These are phyloP conservation scores for Phallusia fumigata DNA, from an alignment of 23 tunicate species.

Conservation along the genomic window DNA sequence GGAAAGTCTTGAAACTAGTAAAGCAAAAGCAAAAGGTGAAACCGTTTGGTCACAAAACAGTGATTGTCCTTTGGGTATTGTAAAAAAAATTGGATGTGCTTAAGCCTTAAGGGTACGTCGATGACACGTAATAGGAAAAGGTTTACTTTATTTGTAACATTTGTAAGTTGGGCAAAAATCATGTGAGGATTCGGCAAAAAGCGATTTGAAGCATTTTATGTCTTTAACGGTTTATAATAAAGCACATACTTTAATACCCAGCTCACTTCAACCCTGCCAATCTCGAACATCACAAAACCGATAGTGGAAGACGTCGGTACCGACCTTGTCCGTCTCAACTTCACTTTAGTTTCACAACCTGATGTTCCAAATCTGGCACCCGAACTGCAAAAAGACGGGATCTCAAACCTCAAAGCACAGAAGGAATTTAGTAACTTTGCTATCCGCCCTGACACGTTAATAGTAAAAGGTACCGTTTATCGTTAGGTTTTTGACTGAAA, in stretches of 20 bases:
- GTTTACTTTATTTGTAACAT: no score
- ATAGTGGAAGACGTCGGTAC: constrained; percentile 2
- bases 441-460: not conserved
- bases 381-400: constrained; percentile 14
- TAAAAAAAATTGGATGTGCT: no score
- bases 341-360: constrained; percentile 24
- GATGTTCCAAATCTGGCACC: constrained; percentile 26
- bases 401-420: not conserved
- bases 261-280: constrained; percentile 3
- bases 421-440: not conserved
- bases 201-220: no score
- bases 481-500: not conserved
- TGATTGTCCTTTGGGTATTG: no score
- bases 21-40: no score
- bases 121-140: no score
- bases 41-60: no score
- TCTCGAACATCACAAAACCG: constrained; percentile 24
- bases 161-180: not conserved
- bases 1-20: no score
- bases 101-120: no score
- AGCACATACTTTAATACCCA: not conserved
- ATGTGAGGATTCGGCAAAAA: not conserved
- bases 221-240: not conserved
- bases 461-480: not conserved
- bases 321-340: constrained; percentile 18